Conservation (phyloP, 2,888 invertebrate species). For the Ariolimax columbianus region DNA sequence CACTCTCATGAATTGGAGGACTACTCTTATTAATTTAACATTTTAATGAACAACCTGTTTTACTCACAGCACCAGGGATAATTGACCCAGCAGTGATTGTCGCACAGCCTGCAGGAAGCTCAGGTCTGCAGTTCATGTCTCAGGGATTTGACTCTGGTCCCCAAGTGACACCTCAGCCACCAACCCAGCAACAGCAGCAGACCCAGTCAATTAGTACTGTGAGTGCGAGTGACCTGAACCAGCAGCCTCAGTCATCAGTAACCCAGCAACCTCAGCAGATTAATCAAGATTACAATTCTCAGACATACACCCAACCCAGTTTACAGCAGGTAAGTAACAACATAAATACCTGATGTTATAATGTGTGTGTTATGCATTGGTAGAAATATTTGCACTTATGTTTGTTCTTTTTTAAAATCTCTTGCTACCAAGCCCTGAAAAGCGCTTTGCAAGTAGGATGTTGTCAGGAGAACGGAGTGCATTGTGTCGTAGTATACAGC, state of each 20-base stretch:
- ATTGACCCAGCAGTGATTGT: slow-evolving; percentile 50
- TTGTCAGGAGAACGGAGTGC: no score
- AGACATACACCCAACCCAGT: slow-evolving; percentile 29
- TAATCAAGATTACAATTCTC: slow-evolving; percentile 39
- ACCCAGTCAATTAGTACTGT: slow-evolving; percentile 35
- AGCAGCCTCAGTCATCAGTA: slow-evolving; percentile 35
- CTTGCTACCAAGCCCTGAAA: no score
- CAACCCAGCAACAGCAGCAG: slow-evolving; percentile 54
- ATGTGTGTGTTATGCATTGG: no score
- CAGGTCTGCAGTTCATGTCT: slow-evolving; percentile 48
- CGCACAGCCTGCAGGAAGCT: slow-evolving; percentile 44
- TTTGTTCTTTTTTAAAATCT: no score
- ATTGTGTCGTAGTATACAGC: no score
- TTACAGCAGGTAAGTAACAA: slow-evolving; percentile 34
- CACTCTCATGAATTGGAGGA: no score
- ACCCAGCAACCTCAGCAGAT: slow-evolving; percentile 36
- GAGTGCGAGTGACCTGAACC: slow-evolving; percentile 7
- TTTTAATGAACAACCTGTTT: background rate
- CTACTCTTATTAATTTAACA: no score
- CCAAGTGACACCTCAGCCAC: slow-evolving; percentile 52
- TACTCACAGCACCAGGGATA: slow-evolving; percentile 8
- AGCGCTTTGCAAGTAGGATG: no score
- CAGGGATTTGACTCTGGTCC: slow-evolving; percentile 45
- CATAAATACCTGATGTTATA: background rate
- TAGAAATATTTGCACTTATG: no score